Evolutionary conservation across 2,888 invertebrate genomes (phyloP).

Genomic region (Tholera decimalis): DNA sequence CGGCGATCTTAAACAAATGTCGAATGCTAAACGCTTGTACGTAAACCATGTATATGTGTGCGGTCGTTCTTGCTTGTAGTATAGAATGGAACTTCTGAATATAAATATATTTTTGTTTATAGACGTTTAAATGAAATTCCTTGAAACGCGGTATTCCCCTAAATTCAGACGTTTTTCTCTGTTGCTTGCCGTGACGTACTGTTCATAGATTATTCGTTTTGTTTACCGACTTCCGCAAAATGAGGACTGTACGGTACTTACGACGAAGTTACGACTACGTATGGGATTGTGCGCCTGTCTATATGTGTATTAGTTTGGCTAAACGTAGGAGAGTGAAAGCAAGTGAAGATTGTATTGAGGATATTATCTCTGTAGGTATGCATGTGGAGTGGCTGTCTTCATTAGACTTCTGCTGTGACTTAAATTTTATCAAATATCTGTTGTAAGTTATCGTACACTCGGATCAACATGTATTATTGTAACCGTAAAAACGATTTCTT

Average conservation of each 20-base stretch:
- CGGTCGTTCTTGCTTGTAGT: background rate
- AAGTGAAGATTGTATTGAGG: conserved; percentile 10
- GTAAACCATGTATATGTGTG: background rate
- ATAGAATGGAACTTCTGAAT: conserved; percentile 10
- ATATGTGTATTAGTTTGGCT: background rate
- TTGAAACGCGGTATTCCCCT: conserved; percentile 16
- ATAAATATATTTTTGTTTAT: background rate
- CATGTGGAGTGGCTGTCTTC: background rate
- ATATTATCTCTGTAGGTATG: background rate
- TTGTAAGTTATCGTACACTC: background rate
- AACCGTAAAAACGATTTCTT: background rate
- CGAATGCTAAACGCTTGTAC: too few relatives aligned
- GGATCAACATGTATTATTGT: background rate
- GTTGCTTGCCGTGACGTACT: conserved; percentile 18
- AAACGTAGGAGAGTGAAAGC: background rate
- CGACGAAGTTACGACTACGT: too few relatives aligned
- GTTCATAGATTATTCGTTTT: conserved; percentile 52
- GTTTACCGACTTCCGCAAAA: conserved; percentile 53
- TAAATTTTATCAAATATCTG: background rate
- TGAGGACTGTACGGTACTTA: conserved; percentile 11
- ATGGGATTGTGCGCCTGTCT: background rate
- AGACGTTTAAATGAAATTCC: conserved; percentile 57
- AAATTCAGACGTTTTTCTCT: conserved; percentile 29
- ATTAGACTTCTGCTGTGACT: background rate
- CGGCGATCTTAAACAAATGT: too few relatives aligned